Evolutionary conservation across 2,797 vertebrate species (phyloP).

Genomic region (Clamator glandarius): DNA sequence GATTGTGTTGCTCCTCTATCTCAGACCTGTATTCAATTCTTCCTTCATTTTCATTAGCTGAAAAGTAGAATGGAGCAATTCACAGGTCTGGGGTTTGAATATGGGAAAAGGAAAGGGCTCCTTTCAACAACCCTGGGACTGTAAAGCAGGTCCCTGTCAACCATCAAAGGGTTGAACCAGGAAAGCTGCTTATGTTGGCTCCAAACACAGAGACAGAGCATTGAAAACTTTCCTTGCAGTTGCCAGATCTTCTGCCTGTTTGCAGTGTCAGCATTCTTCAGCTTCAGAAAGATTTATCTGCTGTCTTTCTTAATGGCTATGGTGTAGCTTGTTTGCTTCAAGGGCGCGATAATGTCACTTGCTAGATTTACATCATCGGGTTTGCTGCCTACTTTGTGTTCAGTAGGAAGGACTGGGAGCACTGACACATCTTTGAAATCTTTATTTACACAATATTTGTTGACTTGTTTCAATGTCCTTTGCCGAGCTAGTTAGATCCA

Average conservation of each 20-base stretch:
- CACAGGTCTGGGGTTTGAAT: constrained; percentile 8
- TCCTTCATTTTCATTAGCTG: neutral
- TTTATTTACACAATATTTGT: neutral
- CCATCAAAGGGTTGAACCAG: constrained; percentile 28
- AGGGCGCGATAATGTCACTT: neutral
- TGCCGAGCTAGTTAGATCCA: neutral
- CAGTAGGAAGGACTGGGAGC: neutral
- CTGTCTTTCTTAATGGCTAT: neutral
- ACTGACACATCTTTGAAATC: neutral
- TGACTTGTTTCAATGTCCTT: neutral
- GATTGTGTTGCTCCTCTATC: neutral
- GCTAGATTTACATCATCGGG: neutral
- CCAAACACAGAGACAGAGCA: neutral
- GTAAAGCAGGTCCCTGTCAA: neutral
- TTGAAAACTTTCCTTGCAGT: neutral
- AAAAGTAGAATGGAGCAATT: neutral
- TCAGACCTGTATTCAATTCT: neutral
- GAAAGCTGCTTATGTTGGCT: constrained; percentile 5
- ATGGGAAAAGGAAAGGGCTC: neutral
- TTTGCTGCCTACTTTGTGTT: neutral
- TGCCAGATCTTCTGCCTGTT: neutral
- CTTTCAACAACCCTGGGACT: neutral
- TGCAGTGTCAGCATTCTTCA: neutral
- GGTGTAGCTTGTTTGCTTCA: neutral
- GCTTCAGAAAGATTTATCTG: neutral